Base-by-base conservation (phyloP, 2,888 invertebrate species). In the Zonitis immaculata region DNA sequence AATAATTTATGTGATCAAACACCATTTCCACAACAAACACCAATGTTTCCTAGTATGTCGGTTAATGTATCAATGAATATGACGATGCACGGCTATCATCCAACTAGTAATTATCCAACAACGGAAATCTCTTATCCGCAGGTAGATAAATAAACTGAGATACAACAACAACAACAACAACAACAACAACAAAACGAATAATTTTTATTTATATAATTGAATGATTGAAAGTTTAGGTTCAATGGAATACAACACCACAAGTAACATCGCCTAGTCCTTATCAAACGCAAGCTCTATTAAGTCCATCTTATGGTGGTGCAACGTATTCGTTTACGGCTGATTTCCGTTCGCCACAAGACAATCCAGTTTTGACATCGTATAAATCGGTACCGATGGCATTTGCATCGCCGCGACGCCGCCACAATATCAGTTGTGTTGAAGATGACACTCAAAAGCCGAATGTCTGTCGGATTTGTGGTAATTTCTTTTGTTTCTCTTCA, bases 1-100 rank as follows among this genome's bases (percentile, higher is more conserved):
- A 66, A 69, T 3, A 56, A 61, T 11, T 59, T 71, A 14, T 72
- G 72, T 53, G 73, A 73, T 12, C 72, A 75, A 60, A 27, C 16
- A 35, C 47, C 59, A n/a, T 71, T 70, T 49, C 5, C 61, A 6
- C 72, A 70, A 32, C 73, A 73, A 54, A 35, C 67, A 5, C 75
- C 85, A 0, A 80, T 88, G 59, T 91, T 91, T 73, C 93, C 95
- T 9, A 89, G 93, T 68, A 95, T 96, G 95, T 93, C 92, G 69
- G 95, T 96, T 61, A 96, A 96, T 72, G 94, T 96, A 0, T 91
- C 91, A 65, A 96, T 96, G 95, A 95, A 95, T 75, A 96, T 96
- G 95, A 95, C 95, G 52, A 95, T 95, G 89, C 93, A 93, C 61
- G 87, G 86, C 1, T 87, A 86, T 64, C 82, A 82, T 69, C 76